These are phyloP conservation scores for Acridotheres tristis DNA, from an alignment of 2,797 vertebrate genomes.

Conservation along the genomic window DNA sequence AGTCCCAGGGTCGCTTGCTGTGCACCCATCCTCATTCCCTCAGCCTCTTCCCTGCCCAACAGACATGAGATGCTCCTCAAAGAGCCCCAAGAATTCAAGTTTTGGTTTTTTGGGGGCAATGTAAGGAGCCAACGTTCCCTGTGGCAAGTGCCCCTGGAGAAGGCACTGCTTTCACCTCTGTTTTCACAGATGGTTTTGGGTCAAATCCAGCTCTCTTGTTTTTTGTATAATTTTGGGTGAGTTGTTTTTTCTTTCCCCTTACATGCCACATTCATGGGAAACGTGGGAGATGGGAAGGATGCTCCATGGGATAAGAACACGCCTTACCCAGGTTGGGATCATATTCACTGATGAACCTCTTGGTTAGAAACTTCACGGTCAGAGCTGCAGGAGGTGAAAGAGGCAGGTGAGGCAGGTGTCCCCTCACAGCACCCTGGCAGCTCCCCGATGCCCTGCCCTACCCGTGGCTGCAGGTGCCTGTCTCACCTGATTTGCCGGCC, in stretches of 20 bases:
- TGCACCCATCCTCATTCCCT: rapidly evolving
- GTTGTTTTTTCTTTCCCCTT: not conserved
- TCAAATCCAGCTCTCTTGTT: not conserved
- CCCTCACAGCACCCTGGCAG: rapidly evolving
- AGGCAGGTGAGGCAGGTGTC: not conserved
- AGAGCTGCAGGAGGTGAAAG: constrained; percentile 79
- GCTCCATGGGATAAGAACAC: not conserved
- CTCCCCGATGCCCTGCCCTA: not conserved
- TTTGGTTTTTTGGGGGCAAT: rapidly evolving
- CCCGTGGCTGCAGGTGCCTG: rapidly evolving
- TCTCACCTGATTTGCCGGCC: constrained; percentile 89
- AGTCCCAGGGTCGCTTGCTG: rapidly evolving
- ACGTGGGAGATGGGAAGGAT: rapidly evolving
- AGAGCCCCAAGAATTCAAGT: not conserved
- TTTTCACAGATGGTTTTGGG: not conserved
- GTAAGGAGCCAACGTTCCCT: rapidly evolving
- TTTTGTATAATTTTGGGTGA: not conserved
- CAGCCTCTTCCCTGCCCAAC: not conserved
- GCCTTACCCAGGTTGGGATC: constrained; percentile 89
- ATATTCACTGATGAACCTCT: constrained; percentile 91
- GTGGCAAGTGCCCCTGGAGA: rapidly evolving
- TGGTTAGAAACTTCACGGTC: constrained; percentile 93
- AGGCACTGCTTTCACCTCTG: not conserved
- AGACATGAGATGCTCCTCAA: not conserved
- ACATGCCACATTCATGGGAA: not conserved